phyloP scores from a whole-genome alignment of 2,888 invertebrate genomes.

The Seira ritae region DNA sequence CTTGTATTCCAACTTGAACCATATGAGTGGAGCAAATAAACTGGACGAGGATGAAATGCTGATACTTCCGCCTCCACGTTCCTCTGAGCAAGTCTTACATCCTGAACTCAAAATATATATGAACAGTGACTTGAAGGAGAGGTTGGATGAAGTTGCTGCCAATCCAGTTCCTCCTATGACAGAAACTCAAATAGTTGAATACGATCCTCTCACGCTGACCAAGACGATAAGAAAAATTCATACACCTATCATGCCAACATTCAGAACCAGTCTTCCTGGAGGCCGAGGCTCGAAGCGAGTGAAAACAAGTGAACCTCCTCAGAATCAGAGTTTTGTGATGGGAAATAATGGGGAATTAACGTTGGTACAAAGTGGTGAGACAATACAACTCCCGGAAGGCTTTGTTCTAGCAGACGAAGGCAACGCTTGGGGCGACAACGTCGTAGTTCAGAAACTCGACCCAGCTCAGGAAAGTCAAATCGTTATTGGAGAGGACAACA shows the following conservation, averaged over 20 bases:
- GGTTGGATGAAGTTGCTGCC: constrained; percentile 42
- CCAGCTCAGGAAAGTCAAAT: constrained; percentile 20
- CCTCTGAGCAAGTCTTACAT: constrained; percentile 32
- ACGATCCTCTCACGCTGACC: constrained; percentile 41
- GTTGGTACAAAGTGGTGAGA: constrained; percentile 35
- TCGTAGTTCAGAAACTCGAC: constrained; percentile 31
- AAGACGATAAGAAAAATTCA: constrained; percentile 37
- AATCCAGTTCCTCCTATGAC: constrained; percentile 34
- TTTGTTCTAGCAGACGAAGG: constrained; percentile 38
- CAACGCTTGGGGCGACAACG: constrained; percentile 26
- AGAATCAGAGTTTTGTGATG: constrained; percentile 26
- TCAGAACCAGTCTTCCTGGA: background rate
- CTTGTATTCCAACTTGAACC: constrained; percentile 31
- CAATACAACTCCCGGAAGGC: constrained; percentile 42
- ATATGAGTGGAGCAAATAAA: constrained; percentile 10
- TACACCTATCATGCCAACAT: constrained; percentile 6
- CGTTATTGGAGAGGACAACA: constrained; percentile 38
- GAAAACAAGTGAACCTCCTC: background rate
- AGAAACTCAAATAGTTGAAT: constrained; percentile 32
- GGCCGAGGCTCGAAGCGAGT: constrained; percentile 19
- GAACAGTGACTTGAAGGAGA: constrained; percentile 37
- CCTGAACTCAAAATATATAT: constrained; percentile 40
- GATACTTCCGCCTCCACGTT: constrained; percentile 8
- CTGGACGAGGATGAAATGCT: background rate
- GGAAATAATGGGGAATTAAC: constrained; percentile 45